Percentiles rank a stretch among this genome's conserved stretches.
These are phyloP conservation scores for Hypotaenidia philippensis DNA, from an alignment of 2,797 vertebrate species.

Conservation along the genomic window DNA sequence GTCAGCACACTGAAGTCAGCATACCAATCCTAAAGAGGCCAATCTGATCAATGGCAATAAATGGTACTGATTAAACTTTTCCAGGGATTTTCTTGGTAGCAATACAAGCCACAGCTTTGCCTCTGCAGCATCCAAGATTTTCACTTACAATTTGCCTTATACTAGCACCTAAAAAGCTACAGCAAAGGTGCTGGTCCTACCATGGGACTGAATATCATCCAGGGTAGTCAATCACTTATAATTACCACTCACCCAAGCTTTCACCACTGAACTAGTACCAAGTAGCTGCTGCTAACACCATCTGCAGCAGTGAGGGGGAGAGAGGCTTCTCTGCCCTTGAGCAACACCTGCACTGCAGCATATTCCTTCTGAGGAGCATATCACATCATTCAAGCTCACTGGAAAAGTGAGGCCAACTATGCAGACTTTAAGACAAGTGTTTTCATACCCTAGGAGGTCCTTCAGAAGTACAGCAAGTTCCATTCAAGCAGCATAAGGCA, in stretches of 20 bases:
- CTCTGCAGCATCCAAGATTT: neutral
- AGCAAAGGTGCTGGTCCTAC: neutral
- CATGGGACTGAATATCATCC: neutral
- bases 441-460: neutral
- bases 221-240: neutral
- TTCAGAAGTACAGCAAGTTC: neutral
- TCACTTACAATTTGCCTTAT: neutral
- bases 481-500: neutral
- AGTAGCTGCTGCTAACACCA: neutral
- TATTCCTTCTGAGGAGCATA: neutral
- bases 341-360: neutral
- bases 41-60: neutral
- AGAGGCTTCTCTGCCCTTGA: neutral
- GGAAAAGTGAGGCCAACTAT: neutral
- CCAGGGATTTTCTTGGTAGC: neutral
- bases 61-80: neutral
- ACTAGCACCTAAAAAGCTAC: neutral
- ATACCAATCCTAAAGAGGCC: neutral
- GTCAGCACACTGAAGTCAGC: neutral
- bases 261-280: neutral
- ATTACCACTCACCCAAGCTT: neutral
- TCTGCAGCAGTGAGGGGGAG: neutral
- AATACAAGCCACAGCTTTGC: neutral
- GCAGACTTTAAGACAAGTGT: neutral
- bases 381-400: neutral